These are phyloP conservation scores for Galerucella pusilla DNA, from an alignment of 2,888 invertebrate species.

Conservation along the genomic window DNA sequence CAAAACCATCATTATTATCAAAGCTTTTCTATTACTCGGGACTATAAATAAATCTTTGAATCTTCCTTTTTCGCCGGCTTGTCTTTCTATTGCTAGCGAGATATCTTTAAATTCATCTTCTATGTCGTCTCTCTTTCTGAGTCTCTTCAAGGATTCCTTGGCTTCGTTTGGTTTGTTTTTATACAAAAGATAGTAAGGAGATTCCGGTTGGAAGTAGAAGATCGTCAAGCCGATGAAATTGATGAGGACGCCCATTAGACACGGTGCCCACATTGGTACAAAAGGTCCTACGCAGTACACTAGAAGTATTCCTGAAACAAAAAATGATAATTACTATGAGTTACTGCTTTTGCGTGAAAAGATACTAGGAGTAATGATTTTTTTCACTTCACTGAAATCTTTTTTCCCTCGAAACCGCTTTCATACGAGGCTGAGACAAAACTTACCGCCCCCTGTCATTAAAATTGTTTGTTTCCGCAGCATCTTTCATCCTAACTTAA, in stretches of 20 bases:
- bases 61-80: conserved; percentile 59
- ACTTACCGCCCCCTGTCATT: too few relatives aligned
- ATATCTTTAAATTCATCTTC: conserved; percentile 61
- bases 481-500: too few relatives aligned
- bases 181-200: conserved; percentile 61
- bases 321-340: neutral
- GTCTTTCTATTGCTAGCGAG: conserved; percentile 58
- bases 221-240: conserved; percentile 56
- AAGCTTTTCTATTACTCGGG: conserved; percentile 61
- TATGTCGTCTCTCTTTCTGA: conserved; percentile 56
- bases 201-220: conserved; percentile 63
- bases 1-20: conserved; percentile 62
- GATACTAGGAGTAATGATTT: too few relatives aligned
- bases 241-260: conserved; percentile 50
- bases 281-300: conserved; percentile 60
- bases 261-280: conserved; percentile 55
- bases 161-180: conserved; percentile 58
- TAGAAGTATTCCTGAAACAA: conserved; percentile 51
- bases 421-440: too few relatives aligned
- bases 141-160: conserved; percentile 54
- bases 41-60: conserved; percentile 60
- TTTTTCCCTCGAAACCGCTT: too few relatives aligned
- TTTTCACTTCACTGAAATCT: too few relatives aligned
- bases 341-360: neutral
- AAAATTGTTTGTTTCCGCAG: too few relatives aligned